Percentiles rank a stretch among this genome's conserved stretches.
phyloP scores from a whole-genome alignment of 2,797 vertebrate species.

The Typhlichthys subterraneus region DNA sequence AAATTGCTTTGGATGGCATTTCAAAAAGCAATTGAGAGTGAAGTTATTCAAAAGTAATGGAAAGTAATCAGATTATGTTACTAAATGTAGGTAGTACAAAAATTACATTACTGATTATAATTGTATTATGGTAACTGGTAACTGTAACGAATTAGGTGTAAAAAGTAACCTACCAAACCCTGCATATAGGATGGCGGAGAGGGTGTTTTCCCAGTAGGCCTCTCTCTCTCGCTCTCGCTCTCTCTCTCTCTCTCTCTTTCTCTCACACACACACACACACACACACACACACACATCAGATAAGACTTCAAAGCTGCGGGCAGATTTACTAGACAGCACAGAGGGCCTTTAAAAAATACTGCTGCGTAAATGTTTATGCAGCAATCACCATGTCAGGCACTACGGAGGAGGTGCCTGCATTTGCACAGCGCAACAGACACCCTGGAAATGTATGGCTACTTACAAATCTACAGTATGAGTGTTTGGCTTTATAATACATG shows the following conservation, averaged over 20 bases:
- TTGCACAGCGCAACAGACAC: conserved; percentile 28
- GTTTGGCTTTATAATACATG: background rate
- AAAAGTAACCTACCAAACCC: too few species aligned
- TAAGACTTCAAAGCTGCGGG: conserved; percentile 90
- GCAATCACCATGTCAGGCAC: conserved; percentile 78
- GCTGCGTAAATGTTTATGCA: conserved; percentile 91
- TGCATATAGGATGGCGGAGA: too few species aligned
- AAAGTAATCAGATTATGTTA: too few species aligned
- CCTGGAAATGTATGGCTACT: conserved; percentile 27
- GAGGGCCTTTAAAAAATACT: conserved; percentile 85
- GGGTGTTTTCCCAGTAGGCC: too few species aligned
- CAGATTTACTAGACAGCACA: conserved; percentile 82
- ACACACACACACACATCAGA: conserved; percentile 69
- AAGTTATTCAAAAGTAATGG: too few species aligned
- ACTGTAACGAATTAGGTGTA: too few species aligned
- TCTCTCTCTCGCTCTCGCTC: background rate
- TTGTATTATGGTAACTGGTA: too few species aligned
- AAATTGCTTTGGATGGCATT: too few species aligned
- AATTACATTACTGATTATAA: too few species aligned
- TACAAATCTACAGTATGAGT: conserved; percentile 28
- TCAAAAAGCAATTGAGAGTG: too few species aligned
- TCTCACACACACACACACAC: conserved; percentile 24
- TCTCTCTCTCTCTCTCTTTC: too few species aligned
- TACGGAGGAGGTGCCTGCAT: conserved; percentile 51
- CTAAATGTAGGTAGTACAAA: too few species aligned